These are phyloP conservation scores for Oscheius sp. DNA, from an alignment of 2,888 invertebrate genomes.

Conservation along the genomic window DNA sequence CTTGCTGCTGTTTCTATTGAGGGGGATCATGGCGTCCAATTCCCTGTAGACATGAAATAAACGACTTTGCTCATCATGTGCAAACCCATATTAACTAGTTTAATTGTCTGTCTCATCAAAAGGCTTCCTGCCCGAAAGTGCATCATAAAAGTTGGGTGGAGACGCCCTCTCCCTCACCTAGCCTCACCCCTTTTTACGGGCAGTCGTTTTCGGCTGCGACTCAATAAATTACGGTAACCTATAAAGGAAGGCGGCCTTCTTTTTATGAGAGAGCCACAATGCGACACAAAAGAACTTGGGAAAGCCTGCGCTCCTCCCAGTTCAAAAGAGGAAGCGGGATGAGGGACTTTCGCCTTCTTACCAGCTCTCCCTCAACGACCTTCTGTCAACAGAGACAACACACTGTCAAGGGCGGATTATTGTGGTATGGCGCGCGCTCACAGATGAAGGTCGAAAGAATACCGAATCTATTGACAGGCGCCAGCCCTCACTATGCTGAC, in stretches of 20 bases:
- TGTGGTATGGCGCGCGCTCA: slow-evolving; percentile 2
- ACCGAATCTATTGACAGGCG: slow-evolving; percentile 13
- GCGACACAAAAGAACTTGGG: slow-evolving; percentile 28
- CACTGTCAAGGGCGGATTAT: slow-evolving; percentile 37
- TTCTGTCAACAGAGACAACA: slow-evolving; percentile 29
- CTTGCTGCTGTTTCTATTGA: no score
- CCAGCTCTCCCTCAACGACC: slow-evolving; percentile 6
- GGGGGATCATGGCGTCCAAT: no score
- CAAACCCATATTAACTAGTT: no score
- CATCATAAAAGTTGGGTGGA: slow-evolving; percentile 2
- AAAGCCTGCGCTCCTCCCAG: not conserved
- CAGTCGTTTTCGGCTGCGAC: slow-evolving; percentile 20
- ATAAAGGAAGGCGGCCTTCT: slow-evolving; percentile 12
- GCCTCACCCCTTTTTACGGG: slow-evolving; percentile 15
- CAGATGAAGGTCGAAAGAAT: slow-evolving; percentile 13
- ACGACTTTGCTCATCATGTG: no score
- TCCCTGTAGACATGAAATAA: no score
- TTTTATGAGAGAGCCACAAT: slow-evolving; percentile 6
- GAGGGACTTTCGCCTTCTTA: not conserved
- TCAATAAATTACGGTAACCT: slow-evolving; percentile 30
- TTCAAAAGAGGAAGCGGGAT: not conserved
- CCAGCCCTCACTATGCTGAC: slow-evolving; percentile 9
- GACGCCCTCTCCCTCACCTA: not conserved
- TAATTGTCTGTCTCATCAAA: no score
- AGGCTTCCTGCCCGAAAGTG: no score